Base-by-base conservation (phyloP, 2,797 vertebrate genomes). In the Cryptoblepharus egeriae region DNA sequence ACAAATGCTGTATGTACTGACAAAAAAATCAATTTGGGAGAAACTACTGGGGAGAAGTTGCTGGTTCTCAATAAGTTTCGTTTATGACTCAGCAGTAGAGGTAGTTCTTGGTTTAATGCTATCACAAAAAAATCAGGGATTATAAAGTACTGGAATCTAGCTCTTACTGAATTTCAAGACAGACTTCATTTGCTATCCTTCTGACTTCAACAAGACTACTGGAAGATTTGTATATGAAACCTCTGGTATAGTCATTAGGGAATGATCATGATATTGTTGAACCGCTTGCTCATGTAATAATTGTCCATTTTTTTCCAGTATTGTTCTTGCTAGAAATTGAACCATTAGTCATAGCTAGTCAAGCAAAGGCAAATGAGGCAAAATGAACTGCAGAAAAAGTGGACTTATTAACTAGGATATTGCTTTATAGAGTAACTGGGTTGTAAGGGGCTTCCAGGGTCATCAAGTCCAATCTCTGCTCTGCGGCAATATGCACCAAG, bases 381-480 rank as follows among this genome's bases (percentile, higher is more conserved):
- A 52, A 79, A 70, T n/a, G 79, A 75, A 79, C 75, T 75, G 28
- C 18, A 42, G 71, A 61, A 28, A 11, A 16, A 37, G 28, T 9
- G 1, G 49, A 75, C 0, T 15, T 55, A 39, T 9, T 63, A 75
- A 39, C 16, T 55, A 15, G 74, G 77, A 10, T 39, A 32, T 39
- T 77, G 45, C 1, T 69, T 81, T 70, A 71, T 30, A 15, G 18
- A 49, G 7, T 79, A 79, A 79, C 49, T 60, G 26, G 49, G 20
- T 32, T 42, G 42, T 60, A 28, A 45, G 49, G 55, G n/a, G 69
- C 18, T n/a, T 68, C 55, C 42, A 37, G 68, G 76, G 69, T 74
- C 76, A 79, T 79, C 26, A 64, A 74, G 52, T 67, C 37, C 52
- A 67, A 74, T 79, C 49, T 37, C 49, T 60, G 24, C 37, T 79